Conservation (phyloP, 2,888 invertebrate genomes). For the Andrena flavipes region DNA sequence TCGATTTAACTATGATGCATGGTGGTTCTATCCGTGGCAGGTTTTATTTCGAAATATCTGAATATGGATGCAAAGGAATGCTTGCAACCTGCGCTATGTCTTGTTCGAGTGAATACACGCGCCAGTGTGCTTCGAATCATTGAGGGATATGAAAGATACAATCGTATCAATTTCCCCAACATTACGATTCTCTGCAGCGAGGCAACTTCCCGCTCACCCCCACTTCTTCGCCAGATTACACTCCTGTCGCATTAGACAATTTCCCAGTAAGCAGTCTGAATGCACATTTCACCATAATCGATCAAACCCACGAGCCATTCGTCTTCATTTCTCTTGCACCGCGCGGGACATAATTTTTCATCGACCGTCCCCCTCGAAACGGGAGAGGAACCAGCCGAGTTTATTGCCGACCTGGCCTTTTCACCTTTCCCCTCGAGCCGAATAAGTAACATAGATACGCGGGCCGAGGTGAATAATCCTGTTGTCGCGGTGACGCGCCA, state of each 20-base stretch:
- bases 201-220: not conserved
- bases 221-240: conserved; percentile 3
- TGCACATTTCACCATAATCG: conserved; percentile 26
- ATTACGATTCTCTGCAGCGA: not conserved
- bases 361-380: too few species aligned
- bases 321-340: conserved; percentile 17
- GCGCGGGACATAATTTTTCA: conserved; percentile 29
- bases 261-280: not conserved
- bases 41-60: too few species aligned
- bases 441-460: conserved; percentile 52
- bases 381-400: not conserved
- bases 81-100: too few species aligned
- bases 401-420: not conserved
- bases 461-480: conserved; percentile 43
- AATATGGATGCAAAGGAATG: too few species aligned
- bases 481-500: conserved; percentile 45
- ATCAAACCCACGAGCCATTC: conserved; percentile 21
- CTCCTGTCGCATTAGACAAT: conserved; percentile 14
- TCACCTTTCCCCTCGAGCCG: not conserved
- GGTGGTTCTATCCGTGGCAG: not conserved
- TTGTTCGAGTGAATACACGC: too few species aligned
- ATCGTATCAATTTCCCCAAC: too few species aligned
- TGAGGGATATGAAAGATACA: too few species aligned
- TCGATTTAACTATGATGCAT: conserved; percentile 16
- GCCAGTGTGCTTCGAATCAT: too few species aligned